Evolutionary conservation across 2,888 invertebrate species (phyloP).

Genomic region (Blastobasis lacticolella): DNA sequence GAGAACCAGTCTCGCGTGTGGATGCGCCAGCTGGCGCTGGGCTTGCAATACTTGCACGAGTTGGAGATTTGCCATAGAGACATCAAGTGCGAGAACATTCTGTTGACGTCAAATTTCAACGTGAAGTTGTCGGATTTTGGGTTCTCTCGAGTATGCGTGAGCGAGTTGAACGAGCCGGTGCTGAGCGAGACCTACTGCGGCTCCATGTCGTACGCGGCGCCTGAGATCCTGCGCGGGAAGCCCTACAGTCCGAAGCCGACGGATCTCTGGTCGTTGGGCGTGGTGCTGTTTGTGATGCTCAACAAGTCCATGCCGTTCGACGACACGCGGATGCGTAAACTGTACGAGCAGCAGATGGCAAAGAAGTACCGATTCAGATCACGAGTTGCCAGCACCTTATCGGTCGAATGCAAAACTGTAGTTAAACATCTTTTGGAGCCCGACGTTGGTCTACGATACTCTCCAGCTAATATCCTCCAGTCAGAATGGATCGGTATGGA

Average conservation of each 20-base stretch:
- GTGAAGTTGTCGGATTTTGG: conserved; percentile 90
- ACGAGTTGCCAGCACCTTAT: conserved; percentile 72
- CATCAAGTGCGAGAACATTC: conserved; percentile 87
- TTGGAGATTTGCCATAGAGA: conserved; percentile 85
- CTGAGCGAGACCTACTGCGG: conserved; percentile 89
- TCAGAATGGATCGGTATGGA: conserved; percentile 82
- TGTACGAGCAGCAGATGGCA: conserved; percentile 78
- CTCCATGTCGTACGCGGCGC: conserved; percentile 90
- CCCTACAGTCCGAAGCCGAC: conserved; percentile 82
- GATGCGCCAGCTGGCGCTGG: conserved; percentile 80
- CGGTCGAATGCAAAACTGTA: conserved; percentile 76
- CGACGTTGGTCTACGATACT: conserved; percentile 74
- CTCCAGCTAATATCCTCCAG: conserved; percentile 69
- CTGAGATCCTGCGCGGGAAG: conserved; percentile 85
- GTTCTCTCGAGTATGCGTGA: conserved; percentile 74
- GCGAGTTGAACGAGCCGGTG: conserved; percentile 49
- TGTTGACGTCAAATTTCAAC: conserved; percentile 81
- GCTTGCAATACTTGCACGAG: conserved; percentile 82
- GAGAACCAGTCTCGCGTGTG: conserved; percentile 82
- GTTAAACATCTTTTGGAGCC: conserved; percentile 81
- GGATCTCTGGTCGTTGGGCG: conserved; percentile 88
- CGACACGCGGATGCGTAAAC: conserved; percentile 80
- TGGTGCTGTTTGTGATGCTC: conserved; percentile 87
- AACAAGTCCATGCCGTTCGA: conserved; percentile 90
- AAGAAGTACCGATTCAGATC: conserved; percentile 78